phyloP scores from a whole-genome alignment of 2,797 vertebrate species.

The Intellagama lesueurii region DNA sequence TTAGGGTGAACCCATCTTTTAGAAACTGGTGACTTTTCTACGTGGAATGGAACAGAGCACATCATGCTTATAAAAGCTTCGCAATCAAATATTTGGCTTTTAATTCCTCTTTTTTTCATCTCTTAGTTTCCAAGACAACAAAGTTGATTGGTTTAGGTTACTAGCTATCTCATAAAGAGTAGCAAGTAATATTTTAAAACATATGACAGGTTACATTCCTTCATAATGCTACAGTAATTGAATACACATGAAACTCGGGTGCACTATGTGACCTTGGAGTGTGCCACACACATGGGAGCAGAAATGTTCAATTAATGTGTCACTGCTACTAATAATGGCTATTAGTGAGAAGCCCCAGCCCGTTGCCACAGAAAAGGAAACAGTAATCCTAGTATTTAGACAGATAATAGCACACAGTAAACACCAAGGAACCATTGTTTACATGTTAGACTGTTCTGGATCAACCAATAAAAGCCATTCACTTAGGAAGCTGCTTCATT shows the following conservation, averaged over 20 bases:
- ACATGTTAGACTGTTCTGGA: constrained; percentile 34
- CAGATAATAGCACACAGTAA: constrained; percentile 50
- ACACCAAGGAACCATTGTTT: constrained; percentile 62
- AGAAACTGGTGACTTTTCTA: background rate
- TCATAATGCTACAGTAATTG: constrained; percentile 73
- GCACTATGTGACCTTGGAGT: constrained; percentile 76
- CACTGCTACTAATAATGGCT: constrained; percentile 79
- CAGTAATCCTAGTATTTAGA: constrained; percentile 65
- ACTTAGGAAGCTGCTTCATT: constrained; percentile 27
- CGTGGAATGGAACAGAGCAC: background rate
- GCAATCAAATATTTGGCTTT: background rate
- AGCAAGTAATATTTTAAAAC: constrained; percentile 67
- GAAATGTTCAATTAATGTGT: constrained; percentile 83
- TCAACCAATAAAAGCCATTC: constrained; percentile 49
- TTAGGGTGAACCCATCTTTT: background rate
- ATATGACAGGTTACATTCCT: constrained; percentile 69
- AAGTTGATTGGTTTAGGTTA: constrained; percentile 39
- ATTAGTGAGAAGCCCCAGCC: constrained; percentile 77
- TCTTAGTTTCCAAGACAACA: constrained; percentile 46
- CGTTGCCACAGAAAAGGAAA: constrained; percentile 57
- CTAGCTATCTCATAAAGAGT: constrained; percentile 44
- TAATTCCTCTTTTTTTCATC: constrained; percentile 40
- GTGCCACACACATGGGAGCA: constrained; percentile 84
- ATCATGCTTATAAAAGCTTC: background rate
- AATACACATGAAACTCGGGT: constrained; percentile 71